Percentiles rank a stretch among this genome's conserved stretches.
These are phyloP conservation scores for Rattus norvegicus DNA, from an alignment of 2,113 vertebrate species.

Conservation along the genomic window GRCr8 NC_086026.1:116231501-116232000, in stretches of 20 bases:
- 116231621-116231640: constrained; percentile 97
- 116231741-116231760: constrained; percentile 94
- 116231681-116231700: constrained; percentile 94
- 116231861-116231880: not conserved
- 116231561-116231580: constrained; percentile 94
- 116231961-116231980: not conserved
- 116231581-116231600: constrained; percentile 97
- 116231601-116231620: constrained; percentile 95
- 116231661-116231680: constrained; percentile 95
- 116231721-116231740: constrained; percentile 93
- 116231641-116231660: constrained; percentile 97
- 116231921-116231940: not conserved
- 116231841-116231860: not conserved
- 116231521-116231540: not conserved
- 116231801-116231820: constrained; percentile 54
- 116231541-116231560: not conserved
- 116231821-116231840: not conserved
- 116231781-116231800: constrained; percentile 98
- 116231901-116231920: not conserved
- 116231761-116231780: constrained; percentile 96
- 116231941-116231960: not conserved
- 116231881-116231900: not conserved
- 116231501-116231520: not conserved
- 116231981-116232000: not conserved
- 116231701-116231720: constrained; percentile 95